These are phyloP conservation scores for Charadrius vociferus DNA, from an alignment of 2,113 vertebrate species.

Conservation along the genomic window DNA sequence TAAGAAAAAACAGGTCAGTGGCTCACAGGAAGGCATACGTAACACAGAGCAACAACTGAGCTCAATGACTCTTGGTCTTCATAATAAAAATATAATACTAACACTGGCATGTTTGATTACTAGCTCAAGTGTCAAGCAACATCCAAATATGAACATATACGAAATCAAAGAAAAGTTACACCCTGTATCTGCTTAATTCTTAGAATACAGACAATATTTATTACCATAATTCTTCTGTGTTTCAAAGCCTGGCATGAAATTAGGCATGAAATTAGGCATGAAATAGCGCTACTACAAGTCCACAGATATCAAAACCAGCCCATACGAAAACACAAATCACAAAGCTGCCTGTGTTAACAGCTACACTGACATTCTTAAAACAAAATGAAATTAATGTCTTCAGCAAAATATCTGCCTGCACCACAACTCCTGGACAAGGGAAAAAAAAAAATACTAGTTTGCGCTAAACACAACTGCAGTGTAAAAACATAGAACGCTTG, in stretches of 20 bases:
- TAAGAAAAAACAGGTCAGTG: conserved; percentile 27
- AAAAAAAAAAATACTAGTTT: neutral
- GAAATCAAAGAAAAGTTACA: neutral
- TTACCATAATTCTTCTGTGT: neutral
- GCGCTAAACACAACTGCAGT: neutral
- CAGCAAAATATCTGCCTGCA: neutral
- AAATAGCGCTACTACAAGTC: neutral
- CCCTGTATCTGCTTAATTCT: neutral
- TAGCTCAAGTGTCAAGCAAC: neutral
- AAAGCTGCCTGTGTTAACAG: neutral
- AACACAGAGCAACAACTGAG: neutral
- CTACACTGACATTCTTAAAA: neutral
- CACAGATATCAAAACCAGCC: neutral
- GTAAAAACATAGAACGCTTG: neutral
- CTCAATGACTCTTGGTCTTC: neutral
- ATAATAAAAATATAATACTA: neutral
- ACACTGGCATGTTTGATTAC: neutral
- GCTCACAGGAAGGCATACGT: neutral
- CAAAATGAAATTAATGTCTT: neutral
- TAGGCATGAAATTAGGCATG: conserved; percentile 7
- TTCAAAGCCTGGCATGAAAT: conserved; percentile 20
- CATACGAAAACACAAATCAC: neutral
- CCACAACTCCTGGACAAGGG: neutral
- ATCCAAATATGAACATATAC: neutral
- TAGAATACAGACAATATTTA: neutral